Evolutionary conservation across 2,797 vertebrate species (phyloP), one percentile per base, ranked within the genome.

Genomic region (Austrolebias charrua): DNA sequence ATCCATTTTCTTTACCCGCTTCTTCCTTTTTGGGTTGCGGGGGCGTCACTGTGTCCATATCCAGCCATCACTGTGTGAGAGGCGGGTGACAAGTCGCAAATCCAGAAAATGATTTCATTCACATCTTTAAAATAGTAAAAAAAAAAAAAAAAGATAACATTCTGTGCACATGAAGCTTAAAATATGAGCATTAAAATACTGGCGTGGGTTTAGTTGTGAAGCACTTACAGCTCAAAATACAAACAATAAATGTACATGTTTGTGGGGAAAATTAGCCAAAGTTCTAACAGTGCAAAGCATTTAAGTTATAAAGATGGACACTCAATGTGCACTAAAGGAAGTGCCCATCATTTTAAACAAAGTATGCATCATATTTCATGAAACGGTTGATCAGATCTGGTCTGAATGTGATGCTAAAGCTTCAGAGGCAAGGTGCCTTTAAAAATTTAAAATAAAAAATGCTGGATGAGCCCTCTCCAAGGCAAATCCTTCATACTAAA

Each of bases 251-350:
- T 78, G 66, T 73, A 81, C 69, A 83, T 53, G 50, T 56, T 49
- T 60, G 57, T 59, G 10, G 18, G 50, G 57, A 42, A 7, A 35
- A 5, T 76, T 81, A 85, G 78, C 73, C 64, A 73, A 72, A 57
- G 61, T 68, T 68, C 67, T 52, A 71, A 78, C 63, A 86, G 83
- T 88, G 85, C 76, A 86, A 87, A 85, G 42, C 76, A 74, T 57
- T 63, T 69, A 49, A 68, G 55, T 57, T 38, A 73, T 76, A 80
- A 50, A 84, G 78, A 73, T 31, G 54, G 53, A 31, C 60, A 53
- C 69, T 69, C 35, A 48, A 35, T 63, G 52, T 74, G 61, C 58
- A 66, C 15, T 40, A 69, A 75, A 76, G 71, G 69, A 55, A 69
- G 52, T 43, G 45, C 48, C 69, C 0, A 2, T 51, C 44, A 33